phyloP scores from a whole-genome alignment of 2,797 vertebrate genomes.

The Myripristis murdjan region DNA sequence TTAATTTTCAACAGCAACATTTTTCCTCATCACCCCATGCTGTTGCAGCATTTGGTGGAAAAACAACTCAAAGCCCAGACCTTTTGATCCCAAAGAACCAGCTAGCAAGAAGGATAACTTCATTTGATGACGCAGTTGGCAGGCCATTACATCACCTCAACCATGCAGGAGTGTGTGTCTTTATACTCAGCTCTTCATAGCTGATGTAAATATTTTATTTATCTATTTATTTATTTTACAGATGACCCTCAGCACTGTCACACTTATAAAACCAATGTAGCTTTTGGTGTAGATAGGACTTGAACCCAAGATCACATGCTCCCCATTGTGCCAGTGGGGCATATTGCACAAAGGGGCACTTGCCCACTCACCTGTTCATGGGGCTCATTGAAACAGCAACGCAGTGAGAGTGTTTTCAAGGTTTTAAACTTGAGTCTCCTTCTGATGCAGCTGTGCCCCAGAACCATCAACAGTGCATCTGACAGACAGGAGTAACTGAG shows the following conservation, averaged over 20 bases:
- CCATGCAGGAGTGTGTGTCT: background rate
- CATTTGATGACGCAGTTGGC: background rate
- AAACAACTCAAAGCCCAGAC: background rate
- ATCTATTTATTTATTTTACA: no score
- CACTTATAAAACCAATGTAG: no score
- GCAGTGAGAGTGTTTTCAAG: conserved; percentile 78
- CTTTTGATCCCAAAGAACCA: background rate
- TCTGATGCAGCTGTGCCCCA: conserved; percentile 54
- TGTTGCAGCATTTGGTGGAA: no score
- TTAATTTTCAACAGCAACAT: background rate
- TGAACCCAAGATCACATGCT: no score
- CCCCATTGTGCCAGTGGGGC: no score
- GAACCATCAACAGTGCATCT: conserved; percentile 78
- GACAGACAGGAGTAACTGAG: conserved; percentile 85
- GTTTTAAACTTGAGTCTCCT: conserved; percentile 7
- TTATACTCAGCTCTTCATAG: background rate
- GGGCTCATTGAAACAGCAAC: conserved; percentile 78
- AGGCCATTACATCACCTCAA: no score
- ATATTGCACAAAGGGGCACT: no score
- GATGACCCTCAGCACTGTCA: no score
- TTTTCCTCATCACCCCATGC: background rate
- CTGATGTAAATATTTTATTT: background rate
- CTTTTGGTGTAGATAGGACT: no score
- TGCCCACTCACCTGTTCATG: conserved; percentile 54
- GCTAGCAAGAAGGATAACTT: background rate